Base-by-base conservation (phyloP, 2,888 invertebrate species). In the Diarsia brunnea region DNA sequence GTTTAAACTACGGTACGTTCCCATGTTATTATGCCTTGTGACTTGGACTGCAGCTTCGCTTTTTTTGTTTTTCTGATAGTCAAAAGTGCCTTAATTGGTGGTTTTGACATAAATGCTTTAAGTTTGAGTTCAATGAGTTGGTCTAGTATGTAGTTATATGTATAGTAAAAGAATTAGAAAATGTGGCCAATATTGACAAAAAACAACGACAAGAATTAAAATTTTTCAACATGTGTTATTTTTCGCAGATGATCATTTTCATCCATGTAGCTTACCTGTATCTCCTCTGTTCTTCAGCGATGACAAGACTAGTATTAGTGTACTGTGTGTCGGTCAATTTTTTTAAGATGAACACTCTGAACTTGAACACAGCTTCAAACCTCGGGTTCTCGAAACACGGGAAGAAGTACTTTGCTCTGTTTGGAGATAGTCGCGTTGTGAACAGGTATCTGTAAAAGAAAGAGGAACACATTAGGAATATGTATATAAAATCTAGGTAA, bases 371-470 rank as follows among this genome's bases (percentile, higher is more conserved):
- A 0, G 98, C 97, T 93, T 98, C 98, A 87, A 98, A 97, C 43
- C 97, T 97, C 0, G 98, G 97, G 89, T 98, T 98, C 87, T 98
- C 98, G 91, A 98, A 98, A 88, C 98, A 98, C 0, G 98, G 98
- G 89, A 98, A 98, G 78, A 97, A 97, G 79, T 96, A 94, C 78
- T 97, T 97, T 0, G 98, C 98, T 82, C 95, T 96, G 79, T 97
- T 95, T 0, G 97, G 97, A 67, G 97, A 97, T 21, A 98, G 96
- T 11, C 97, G 97, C 0, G 98, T 97, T 0, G 97, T 95, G 51
- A 96, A 96, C 16, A 97, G 89, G 92, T 97, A 97, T 82, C 98
- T 98, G 93, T 45, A 91, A 92, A 1, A 73, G 61, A 64, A 69
- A 73, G 0, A 2, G 10, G 1, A n/a, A 0, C 4, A 45, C 0